A percentile compares a stretch with the other conserved stretches of the same genome.
Evolutionary conservation across 1,140 invertebrate species (phyloP).

Genomic region (Drosophila sproati): DNA sequence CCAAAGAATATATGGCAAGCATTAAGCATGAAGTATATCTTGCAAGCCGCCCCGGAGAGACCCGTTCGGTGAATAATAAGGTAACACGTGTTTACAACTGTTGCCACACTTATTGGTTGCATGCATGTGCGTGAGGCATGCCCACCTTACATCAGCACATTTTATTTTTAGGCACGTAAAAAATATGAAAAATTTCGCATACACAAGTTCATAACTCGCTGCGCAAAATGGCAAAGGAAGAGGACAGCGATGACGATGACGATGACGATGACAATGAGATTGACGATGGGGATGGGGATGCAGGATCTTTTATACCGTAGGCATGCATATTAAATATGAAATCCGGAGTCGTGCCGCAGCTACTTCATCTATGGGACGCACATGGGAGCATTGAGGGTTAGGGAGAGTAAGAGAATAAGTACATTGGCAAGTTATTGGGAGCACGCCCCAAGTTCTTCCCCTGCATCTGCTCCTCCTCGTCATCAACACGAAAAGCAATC

Average conservation of each 20-base stretch:
- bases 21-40: neutral
- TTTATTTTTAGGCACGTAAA: slow-evolving; percentile 69
- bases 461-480: slow-evolving; percentile 10
- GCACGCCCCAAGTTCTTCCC: slow-evolving; percentile 7
- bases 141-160: slow-evolving; percentile 30
- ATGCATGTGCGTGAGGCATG: slow-evolving; percentile 6
- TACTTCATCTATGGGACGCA: slow-evolving; percentile 32
- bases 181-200: slow-evolving; percentile 77
- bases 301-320: slow-evolving; percentile 41
- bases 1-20: neutral
- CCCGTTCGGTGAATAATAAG: slow-evolving; percentile 30
- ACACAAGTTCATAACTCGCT: slow-evolving; percentile 66
- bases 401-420: slow-evolving; percentile 3
- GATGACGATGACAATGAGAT: no score
- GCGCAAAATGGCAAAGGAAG: slow-evolving; percentile 38
- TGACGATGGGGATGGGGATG: neutral
- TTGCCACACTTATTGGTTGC: slow-evolving; percentile 22
- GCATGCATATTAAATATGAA: slow-evolving; percentile 77
- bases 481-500: slow-evolving; percentile 81
- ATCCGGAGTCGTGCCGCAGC: slow-evolving; percentile 34
- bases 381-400: neutral
- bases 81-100: slow-evolving; percentile 52
- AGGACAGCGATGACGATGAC: no score
- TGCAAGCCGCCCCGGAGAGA: slow-evolving; percentile 5
- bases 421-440: slow-evolving; percentile 47